These are phyloP conservation scores for Epizoanthus ramosus DNA, from an alignment of 92 coral and sea anemone genomes.

Conservation along the genomic window DNA sequence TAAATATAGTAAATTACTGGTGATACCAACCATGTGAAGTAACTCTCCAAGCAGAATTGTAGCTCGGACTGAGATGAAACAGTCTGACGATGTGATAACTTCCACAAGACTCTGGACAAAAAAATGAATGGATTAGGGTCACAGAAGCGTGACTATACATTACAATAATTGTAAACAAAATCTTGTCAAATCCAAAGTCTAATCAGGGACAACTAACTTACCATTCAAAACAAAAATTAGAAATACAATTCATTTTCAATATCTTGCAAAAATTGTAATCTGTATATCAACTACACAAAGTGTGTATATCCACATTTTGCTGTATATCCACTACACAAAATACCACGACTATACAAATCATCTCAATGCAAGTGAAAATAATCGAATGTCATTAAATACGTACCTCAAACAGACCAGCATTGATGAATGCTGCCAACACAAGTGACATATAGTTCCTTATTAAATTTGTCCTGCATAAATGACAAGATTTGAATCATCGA, in stretches of 20 bases:
- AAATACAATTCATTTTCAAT: too few species aligned
- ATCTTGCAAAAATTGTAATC: too few species aligned
- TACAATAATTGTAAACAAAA: too few species aligned
- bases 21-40: slow-evolving; percentile 83
- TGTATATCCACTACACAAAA: too few species aligned
- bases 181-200: too few species aligned
- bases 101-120: slow-evolving; percentile 89
- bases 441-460: slow-evolving; percentile 86
- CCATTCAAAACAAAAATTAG: too few species aligned
- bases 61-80: slow-evolving; percentile 93
- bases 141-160: neutral
- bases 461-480: slow-evolving; percentile 75
- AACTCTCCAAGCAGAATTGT: slow-evolving; percentile 93
- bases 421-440: slow-evolving; percentile 91
- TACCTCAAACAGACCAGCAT: slow-evolving; percentile 97
- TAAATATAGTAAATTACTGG: neutral
- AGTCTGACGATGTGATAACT: slow-evolving; percentile 95
- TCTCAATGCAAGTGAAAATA: neutral
- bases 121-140: neutral
- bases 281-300: too few species aligned
- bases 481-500: neutral
- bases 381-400: neutral
- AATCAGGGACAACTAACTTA: too few species aligned
- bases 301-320: too few species aligned
- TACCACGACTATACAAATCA: too few species aligned